phyloP scores from a whole-genome alignment of 1,140 invertebrate species.

The Rhizoglyphus robini region DNA sequence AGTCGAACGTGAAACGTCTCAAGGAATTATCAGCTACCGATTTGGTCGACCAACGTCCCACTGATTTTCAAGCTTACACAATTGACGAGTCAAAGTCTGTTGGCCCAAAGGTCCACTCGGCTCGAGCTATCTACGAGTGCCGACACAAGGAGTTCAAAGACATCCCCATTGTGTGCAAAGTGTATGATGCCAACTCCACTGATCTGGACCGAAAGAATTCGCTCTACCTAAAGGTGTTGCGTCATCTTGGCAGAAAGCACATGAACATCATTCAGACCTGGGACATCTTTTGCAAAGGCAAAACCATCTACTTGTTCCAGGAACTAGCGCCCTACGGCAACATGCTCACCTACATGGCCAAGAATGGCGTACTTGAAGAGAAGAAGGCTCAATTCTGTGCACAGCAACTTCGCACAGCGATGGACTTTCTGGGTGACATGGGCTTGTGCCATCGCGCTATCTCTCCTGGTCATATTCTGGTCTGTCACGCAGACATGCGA shows the following conservation, averaged over 20 bases:
- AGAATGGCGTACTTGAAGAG: neutral
- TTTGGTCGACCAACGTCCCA: neutral
- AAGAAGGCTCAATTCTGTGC: neutral
- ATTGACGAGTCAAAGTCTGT: neutral
- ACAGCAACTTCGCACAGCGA: neutral
- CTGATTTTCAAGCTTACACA: neutral
- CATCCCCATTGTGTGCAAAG: neutral
- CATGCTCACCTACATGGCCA: neutral
- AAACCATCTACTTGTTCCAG: slow-evolving; percentile 2
- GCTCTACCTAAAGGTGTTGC: slow-evolving; percentile 1
- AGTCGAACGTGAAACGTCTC: neutral
- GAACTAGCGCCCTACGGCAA: neutral
- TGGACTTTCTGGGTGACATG: slow-evolving; percentile 17
- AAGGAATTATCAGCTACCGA: neutral
- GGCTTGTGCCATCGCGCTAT: slow-evolving; percentile 1
- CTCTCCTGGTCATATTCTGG: neutral
- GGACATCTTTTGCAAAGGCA: neutral
- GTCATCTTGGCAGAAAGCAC: slow-evolving; percentile 6
- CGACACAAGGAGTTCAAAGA: neutral
- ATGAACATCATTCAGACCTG: slow-evolving; percentile 15
- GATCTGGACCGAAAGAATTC: neutral
- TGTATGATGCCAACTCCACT: neutral
- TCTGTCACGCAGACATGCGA: neutral
- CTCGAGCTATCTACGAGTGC: neutral
- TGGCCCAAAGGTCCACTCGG: neutral